Conservation (phyloP, 2,888 invertebrate genomes). For the Dascillus cervinus region DNA sequence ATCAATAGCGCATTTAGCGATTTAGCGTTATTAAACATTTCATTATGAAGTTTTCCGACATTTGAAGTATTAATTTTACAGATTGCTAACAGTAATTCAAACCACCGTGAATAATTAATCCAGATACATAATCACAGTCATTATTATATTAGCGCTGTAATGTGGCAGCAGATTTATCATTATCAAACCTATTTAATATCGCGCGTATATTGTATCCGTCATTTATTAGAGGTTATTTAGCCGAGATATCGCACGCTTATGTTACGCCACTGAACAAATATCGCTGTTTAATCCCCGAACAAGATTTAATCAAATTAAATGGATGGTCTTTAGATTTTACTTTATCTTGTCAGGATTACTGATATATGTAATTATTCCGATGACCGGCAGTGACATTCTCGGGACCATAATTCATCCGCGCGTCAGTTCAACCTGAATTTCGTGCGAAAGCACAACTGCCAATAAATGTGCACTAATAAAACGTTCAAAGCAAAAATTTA, state of each 20-base stretch:
- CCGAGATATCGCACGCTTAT: background rate
- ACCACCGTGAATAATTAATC: slow-evolving; percentile 16
- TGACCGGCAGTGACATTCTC: too few relatives aligned
- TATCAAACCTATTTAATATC: background rate
- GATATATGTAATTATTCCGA: too few relatives aligned
- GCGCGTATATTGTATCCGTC: background rate
- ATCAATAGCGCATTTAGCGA: too few relatives aligned
- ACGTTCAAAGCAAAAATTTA: too few relatives aligned
- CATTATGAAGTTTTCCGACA: too few relatives aligned
- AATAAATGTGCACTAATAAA: too few relatives aligned
- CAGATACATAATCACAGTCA: slow-evolving; percentile 7
- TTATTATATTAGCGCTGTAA: background rate
- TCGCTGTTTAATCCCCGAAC: background rate
- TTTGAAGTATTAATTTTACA: slow-evolving; percentile 8
- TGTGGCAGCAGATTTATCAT: background rate
- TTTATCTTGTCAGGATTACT: too few relatives aligned
- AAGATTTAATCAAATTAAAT: background rate
- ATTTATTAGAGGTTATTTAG: background rate
- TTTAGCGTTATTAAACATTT: too few relatives aligned
- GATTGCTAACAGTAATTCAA: slow-evolving; percentile 13
- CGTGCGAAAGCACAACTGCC: too few relatives aligned
- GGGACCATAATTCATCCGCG: too few relatives aligned
- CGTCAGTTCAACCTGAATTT: too few relatives aligned
- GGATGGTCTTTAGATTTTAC: background rate
- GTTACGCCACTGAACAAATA: background rate